Conservation (phyloP, 1,140 invertebrate genomes). For the Platyscapa corneri region DNA sequence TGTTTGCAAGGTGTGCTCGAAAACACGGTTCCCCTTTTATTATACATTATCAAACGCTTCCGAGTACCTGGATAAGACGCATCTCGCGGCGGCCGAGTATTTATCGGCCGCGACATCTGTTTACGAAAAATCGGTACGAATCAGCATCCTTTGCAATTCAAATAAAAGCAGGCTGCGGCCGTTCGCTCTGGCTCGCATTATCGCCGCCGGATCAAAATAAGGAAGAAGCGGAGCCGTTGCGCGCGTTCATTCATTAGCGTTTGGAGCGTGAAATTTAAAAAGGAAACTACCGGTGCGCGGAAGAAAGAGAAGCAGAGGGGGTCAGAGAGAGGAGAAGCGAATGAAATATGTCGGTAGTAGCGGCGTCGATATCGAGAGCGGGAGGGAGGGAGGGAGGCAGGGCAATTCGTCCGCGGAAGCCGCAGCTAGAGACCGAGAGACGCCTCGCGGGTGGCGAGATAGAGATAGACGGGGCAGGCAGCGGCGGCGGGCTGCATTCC, state of each 20-base stretch:
- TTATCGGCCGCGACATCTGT: neutral
- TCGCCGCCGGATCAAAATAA: neutral
- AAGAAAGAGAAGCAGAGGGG: neutral
- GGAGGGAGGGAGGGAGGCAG: neutral
- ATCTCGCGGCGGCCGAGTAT: neutral
- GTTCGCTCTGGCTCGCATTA: neutral
- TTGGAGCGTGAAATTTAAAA: constrained; percentile 2
- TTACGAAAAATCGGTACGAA: neutral
- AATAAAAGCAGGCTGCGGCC: neutral
- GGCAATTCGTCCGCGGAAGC: constrained; percentile 35
- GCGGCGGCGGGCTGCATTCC: neutral
- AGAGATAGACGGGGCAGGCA: neutral
- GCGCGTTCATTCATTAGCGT: neutral
- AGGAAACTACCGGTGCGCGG: neutral
- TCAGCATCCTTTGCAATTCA: neutral
- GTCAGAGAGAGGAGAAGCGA: neutral
- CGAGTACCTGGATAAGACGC: no score
- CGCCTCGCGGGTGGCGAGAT: constrained; percentile 43
- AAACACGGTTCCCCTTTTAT: neutral
- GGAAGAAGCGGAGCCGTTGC: neutral
- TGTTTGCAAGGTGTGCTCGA: neutral
- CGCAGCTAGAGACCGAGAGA: constrained; percentile 6
- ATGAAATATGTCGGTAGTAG: neutral
- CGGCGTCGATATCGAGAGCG: constrained; percentile 14
- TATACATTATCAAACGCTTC: no score